phyloP scores from a whole-genome alignment of 2,113 vertebrate species.

The Vulpes ferrilata region DNA sequence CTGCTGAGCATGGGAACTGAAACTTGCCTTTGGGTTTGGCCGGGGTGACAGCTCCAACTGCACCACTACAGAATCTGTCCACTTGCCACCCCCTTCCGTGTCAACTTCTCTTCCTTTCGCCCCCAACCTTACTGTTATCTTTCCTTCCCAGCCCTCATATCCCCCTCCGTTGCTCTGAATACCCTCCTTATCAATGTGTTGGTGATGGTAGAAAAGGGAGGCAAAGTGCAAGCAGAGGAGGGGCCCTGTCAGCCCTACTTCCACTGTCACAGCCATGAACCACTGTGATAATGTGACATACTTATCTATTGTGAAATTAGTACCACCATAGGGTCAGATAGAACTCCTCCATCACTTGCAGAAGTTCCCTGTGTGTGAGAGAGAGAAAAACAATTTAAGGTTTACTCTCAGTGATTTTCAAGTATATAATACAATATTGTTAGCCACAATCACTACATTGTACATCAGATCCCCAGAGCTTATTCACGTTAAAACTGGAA shows the following conservation, averaged over 20 bases:
- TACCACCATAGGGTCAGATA: background rate
- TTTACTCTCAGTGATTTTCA: background rate
- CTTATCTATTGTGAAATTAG: background rate
- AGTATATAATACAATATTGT: background rate
- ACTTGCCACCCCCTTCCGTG: background rate
- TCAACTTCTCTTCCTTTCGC: background rate
- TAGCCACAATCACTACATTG: background rate
- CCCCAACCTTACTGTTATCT: background rate
- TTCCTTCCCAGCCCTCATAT: background rate
- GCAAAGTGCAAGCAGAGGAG: background rate
- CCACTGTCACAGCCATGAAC: fast-evolving
- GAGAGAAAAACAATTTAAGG: background rate
- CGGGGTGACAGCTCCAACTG: fast-evolving
- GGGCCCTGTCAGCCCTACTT: background rate
- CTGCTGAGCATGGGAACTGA: background rate
- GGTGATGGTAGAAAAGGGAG: background rate
- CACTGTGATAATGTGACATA: background rate
- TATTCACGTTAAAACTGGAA: background rate
- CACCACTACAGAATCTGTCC: fast-evolving
- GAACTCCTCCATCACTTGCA: background rate
- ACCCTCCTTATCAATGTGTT: background rate
- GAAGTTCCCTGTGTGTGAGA: background rate
- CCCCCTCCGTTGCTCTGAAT: background rate
- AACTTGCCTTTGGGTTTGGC: fast-evolving
- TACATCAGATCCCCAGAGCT: background rate